Evolutionary conservation across 2,888 invertebrate genomes (phyloP), one percentile per base, ranked within the genome.

Genomic region (Cosmia pyralina): DNA sequence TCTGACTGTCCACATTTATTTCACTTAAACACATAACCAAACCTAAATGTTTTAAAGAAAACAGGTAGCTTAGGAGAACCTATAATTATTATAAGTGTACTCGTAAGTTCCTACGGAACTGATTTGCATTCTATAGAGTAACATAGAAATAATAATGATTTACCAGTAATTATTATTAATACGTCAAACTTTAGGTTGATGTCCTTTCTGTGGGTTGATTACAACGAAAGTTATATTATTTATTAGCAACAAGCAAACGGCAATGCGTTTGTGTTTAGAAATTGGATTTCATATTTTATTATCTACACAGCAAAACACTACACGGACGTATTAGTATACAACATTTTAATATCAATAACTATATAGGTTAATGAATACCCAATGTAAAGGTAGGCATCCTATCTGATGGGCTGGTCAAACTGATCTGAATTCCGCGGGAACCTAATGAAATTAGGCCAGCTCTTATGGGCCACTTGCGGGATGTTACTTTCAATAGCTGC

Each of bases 121-220:
- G 84, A 88, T 93, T 94, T 94, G 94, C 93, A 94, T 93, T 94
- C 93, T 85, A 90, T 93, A 94, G 94, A 93, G 91, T 89, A 87
- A 87, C 85, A 85, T 81, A 80, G 72, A 77, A 78, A 80, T 83
- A 84, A 85, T 82, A 79, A 78, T 90, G 84, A 82, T 87, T 86
- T 83, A 85, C 69, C 69, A 80, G 69, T 80, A 78, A 73, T 79
- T 69, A 69, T 79, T 69, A 69, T 85, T 84, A 75, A 80, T 82
- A 84, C 69, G 73, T 77, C 73, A 72, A 79, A 75, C 60, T 72
- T 85, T 85, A 86, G 84, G 84, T 86, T 76, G 41, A 80, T 77
- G 82, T 79, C 88, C 87, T 88, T 82, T 88, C 81, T 88, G 94
- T 94, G 93, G 94, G 94, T 95, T 94, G 82, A 86, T 85, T 87